phyloP scores from a whole-genome alignment of 37 sponge, comb jelly and placozoan species.

The Eunapius fragilis region DNA sequence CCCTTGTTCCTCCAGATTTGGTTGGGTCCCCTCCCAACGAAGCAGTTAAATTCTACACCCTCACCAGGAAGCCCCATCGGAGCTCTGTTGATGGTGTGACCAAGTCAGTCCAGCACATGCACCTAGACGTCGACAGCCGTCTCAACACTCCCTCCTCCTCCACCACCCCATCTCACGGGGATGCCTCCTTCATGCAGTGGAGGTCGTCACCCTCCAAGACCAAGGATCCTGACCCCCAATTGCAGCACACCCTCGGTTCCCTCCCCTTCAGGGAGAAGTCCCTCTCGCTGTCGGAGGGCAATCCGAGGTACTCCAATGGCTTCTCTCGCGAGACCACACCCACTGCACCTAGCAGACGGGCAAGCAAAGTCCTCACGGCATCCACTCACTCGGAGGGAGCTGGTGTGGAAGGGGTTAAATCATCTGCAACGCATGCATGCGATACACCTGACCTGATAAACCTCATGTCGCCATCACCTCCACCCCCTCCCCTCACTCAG shows the following conservation, averaged over 20 bases:
- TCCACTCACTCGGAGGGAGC: neutral
- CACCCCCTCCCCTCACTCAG: neutral
- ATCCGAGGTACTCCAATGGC: neutral
- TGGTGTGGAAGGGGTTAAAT: no score
- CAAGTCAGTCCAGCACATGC: neutral
- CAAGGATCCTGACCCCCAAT: neutral
- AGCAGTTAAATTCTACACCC: slow-evolving; percentile 42
- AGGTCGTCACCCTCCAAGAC: neutral
- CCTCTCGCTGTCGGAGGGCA: neutral
- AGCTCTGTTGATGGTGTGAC: neutral
- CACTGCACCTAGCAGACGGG: neutral
- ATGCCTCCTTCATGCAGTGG: neutral
- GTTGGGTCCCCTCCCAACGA: neutral
- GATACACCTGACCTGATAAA: neutral
- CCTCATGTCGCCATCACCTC: no score
- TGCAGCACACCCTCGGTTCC: neutral
- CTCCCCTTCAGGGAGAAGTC: slow-evolving; percentile 9
- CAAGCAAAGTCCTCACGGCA: neutral
- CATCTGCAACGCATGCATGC: neutral
- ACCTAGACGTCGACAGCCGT: slow-evolving; percentile 40
- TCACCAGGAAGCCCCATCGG: slow-evolving; percentile 14
- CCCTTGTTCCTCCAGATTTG: neutral
- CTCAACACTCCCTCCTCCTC: neutral
- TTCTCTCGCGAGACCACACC: neutral
- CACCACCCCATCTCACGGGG: neutral